Evolutionary conservation across 1,140 invertebrate species (phyloP).

Genomic region (Dendroctonus ponderosae): DNA sequence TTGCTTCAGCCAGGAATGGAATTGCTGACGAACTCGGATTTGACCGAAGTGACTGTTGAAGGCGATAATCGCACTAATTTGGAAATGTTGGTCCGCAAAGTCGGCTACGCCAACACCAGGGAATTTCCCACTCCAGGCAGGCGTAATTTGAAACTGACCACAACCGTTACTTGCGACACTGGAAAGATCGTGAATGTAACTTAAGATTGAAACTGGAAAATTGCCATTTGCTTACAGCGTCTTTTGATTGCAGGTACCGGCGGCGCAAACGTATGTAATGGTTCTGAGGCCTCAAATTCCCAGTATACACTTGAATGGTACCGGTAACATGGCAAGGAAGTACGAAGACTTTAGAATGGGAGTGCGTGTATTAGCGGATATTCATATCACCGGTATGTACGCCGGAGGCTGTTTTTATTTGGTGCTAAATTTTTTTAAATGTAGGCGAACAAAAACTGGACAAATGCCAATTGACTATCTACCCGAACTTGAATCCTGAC

Average conservation of each 20-base stretch:
- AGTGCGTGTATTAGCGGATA: conserved; percentile 80
- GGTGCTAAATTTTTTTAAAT: not conserved
- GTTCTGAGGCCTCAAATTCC: conserved; percentile 83
- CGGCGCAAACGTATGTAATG: conserved; percentile 81
- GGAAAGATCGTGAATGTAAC: conserved; percentile 64
- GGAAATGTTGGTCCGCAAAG: conserved; percentile 80
- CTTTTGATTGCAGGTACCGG: conserved; percentile 55
- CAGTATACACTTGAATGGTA: conserved; percentile 79
- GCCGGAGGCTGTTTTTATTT: not conserved
- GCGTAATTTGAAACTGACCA: conserved; percentile 80
- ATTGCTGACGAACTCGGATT: conserved; percentile 69
- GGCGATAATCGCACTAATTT: conserved; percentile 87
- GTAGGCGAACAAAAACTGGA: conserved; percentile 59
- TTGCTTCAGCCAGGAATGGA: conserved; percentile 74
- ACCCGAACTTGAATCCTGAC: conserved; percentile 91
- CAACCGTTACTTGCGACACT: conserved; percentile 73
- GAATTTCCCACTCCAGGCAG: conserved; percentile 90
- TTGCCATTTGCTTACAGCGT: not conserved
- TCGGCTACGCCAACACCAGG: conserved; percentile 87
- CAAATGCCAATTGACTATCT: conserved; percentile 87
- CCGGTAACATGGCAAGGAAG: conserved; percentile 76
- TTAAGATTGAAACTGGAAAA: not conserved
- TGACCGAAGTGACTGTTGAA: conserved; percentile 88
- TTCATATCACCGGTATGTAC: conserved; percentile 60
- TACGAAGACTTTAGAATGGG: conserved; percentile 83